phyloP scores from a whole-genome alignment of 2,797 vertebrate genomes.

The Paramormyrops hopkinsi region DNA sequence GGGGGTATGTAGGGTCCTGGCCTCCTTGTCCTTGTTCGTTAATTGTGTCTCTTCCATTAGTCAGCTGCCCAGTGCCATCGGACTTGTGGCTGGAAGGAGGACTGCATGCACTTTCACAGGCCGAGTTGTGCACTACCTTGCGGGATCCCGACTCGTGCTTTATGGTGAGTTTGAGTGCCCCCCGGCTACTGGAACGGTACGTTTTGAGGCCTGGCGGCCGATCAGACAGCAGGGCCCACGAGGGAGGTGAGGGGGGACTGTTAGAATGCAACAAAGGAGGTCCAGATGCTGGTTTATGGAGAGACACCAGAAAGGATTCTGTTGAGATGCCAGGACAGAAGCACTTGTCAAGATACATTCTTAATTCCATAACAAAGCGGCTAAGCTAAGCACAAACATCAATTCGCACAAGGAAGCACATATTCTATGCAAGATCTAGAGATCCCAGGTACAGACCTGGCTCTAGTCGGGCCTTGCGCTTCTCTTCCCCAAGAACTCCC shows the following conservation, averaged over 20 bases:
- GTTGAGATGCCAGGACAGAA: conserved; percentile 27
- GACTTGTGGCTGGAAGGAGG: conserved; percentile 44
- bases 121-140: conserved; percentile 66
- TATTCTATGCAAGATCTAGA: background rate
- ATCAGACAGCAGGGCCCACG: conserved; percentile 61
- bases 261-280: conserved; percentile 34
- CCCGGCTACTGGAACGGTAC: conserved; percentile 67
- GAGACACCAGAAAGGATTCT: conserved; percentile 59
- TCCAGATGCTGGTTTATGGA: conserved; percentile 47
- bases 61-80: conserved; percentile 54
- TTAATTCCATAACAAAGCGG: background rate
- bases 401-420: background rate
- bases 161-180: conserved; percentile 68
- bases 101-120: conserved; percentile 42
- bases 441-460: conserved; percentile 53
- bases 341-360: background rate
- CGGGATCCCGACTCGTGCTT: conserved; percentile 70
- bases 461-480: conserved; percentile 57
- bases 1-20: conserved; percentile 31
- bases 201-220: conserved; percentile 67
- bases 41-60: conserved; percentile 45
- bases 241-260: conserved; percentile 57
- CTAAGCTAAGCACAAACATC: background rate
- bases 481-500: conserved; percentile 58
- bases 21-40: conserved; percentile 36